Percentiles rank a stretch among this genome's conserved stretches.
Evolutionary conservation across 2,888 invertebrate species (phyloP).

Genomic region (Cheilosia grossa): DNA sequence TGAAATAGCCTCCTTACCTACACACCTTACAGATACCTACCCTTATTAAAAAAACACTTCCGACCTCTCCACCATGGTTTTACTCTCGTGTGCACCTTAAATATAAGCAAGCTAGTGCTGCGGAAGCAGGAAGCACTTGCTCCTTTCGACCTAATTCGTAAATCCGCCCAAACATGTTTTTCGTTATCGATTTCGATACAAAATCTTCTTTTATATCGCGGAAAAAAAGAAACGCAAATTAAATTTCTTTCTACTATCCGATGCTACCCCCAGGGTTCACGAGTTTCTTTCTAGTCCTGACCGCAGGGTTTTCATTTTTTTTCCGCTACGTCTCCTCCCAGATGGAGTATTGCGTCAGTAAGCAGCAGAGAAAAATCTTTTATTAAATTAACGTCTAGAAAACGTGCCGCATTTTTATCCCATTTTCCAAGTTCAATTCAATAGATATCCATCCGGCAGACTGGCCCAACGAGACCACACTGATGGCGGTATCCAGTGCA

Average conservation of each 20-base stretch:
- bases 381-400: slow-evolving; percentile 67
- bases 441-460: slow-evolving; percentile 17
- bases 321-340: slow-evolving; percentile 12
- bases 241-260: slow-evolving; percentile 24
- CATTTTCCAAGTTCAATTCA: slow-evolving; percentile 34
- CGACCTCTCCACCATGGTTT: too few species aligned
- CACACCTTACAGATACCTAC: too few species aligned
- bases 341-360: slow-evolving; percentile 45
- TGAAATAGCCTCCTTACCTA: too few species aligned
- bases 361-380: slow-evolving; percentile 54
- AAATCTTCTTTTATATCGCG: slow-evolving; percentile 23
- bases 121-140: background rate
- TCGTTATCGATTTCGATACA: slow-evolving; percentile 53
- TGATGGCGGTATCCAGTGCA: slow-evolving; percentile 16
- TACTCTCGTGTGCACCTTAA: too few species aligned
- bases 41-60: too few species aligned
- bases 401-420: slow-evolving; percentile 50
- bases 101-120: too few species aligned
- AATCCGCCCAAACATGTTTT: slow-evolving; percentile 25
- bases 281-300: background rate
- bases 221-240: slow-evolving; percentile 35
- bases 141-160: background rate
- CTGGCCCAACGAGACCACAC: background rate
- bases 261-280: slow-evolving; percentile 4
- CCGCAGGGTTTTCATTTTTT: background rate